Evolutionary conservation across 2,113 vertebrate species (phyloP).

Genomic region (Chaetorhynchus papuensis): DNA sequence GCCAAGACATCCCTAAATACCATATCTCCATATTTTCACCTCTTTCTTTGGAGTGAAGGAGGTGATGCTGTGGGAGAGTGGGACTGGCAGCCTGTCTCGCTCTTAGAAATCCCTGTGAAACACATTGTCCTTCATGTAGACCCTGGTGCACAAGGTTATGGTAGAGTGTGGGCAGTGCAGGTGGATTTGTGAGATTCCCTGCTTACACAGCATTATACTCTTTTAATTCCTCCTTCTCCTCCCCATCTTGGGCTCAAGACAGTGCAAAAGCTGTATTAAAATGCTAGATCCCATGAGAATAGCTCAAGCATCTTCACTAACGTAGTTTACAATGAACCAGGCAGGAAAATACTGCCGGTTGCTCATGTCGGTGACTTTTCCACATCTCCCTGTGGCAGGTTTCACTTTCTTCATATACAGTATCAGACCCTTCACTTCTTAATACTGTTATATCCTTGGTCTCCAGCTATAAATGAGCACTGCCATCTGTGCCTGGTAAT

Average conservation of each 20-base stretch:
- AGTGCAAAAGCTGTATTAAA: background rate
- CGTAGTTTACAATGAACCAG: background rate
- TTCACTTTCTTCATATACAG: background rate
- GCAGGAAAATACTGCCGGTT: background rate
- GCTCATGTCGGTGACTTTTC: background rate
- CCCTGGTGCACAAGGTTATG: background rate
- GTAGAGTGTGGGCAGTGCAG: background rate
- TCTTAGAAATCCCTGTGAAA: background rate
- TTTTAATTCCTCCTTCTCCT: background rate
- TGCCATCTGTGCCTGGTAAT: slow-evolving; percentile 12
- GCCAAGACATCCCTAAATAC: background rate
- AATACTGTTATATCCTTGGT: background rate
- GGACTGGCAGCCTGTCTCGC: background rate
- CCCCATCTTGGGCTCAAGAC: background rate
- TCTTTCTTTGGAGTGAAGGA: background rate
- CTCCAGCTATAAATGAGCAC: background rate
- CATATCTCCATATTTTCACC: background rate
- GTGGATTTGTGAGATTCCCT: background rate
- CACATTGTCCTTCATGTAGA: background rate
- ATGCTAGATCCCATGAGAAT: background rate
- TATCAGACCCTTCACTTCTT: background rate
- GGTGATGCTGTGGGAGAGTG: background rate
- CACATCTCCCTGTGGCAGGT: background rate
- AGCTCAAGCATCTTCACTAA: background rate
- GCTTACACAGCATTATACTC: background rate